phyloP scores from a whole-genome alignment of 2,888 invertebrate genomes.

The Psylliodes chrysocephalus region DNA sequence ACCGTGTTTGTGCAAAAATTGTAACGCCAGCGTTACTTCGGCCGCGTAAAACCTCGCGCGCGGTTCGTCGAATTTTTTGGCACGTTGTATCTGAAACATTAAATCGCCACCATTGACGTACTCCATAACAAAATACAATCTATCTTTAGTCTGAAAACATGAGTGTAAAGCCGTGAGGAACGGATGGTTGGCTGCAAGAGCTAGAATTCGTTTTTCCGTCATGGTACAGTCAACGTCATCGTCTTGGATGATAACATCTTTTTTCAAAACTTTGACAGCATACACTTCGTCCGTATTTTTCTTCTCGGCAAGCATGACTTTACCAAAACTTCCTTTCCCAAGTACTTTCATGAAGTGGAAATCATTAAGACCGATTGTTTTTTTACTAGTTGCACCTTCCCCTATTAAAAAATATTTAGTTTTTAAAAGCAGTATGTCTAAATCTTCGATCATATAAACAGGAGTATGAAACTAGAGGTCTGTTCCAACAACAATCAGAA shows the following conservation, averaged over 20 bases:
- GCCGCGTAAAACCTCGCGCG: conserved; percentile 97
- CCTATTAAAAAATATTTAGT: conserved; percentile 22
- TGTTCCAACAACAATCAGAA: too few relatives aligned
- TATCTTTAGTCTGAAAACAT: conserved; percentile 93
- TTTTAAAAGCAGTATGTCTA: too few relatives aligned
- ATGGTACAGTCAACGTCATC: conserved; percentile 99
- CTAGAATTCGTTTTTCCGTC: conserved; percentile 97
- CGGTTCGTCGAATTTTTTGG: conserved; percentile 97
- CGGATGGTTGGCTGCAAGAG: conserved; percentile 96
- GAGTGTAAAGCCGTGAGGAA: conserved; percentile 97
- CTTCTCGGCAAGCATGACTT: conserved; percentile 97
- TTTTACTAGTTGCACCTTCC: conserved; percentile 40
- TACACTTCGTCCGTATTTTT: conserved; percentile 93
- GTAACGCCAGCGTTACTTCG: conserved; percentile 96
- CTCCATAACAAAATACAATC: conserved; percentile 98
- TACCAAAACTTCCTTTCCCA: conserved; percentile 99
- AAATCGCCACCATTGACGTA: conserved; percentile 98
- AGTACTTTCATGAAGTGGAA: conserved; percentile 98
- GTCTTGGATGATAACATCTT: conserved; percentile 97
- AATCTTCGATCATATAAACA: too few relatives aligned
- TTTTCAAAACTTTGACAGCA: conserved; percentile 91
- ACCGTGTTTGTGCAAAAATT: conserved; percentile 96
- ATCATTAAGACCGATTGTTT: conserved; percentile 81
- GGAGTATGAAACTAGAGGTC: too few relatives aligned
- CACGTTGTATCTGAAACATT: conserved; percentile 99